phyloP scores from a whole-genome alignment of 2,113 vertebrate species.

The Saguinus midas region DNA sequence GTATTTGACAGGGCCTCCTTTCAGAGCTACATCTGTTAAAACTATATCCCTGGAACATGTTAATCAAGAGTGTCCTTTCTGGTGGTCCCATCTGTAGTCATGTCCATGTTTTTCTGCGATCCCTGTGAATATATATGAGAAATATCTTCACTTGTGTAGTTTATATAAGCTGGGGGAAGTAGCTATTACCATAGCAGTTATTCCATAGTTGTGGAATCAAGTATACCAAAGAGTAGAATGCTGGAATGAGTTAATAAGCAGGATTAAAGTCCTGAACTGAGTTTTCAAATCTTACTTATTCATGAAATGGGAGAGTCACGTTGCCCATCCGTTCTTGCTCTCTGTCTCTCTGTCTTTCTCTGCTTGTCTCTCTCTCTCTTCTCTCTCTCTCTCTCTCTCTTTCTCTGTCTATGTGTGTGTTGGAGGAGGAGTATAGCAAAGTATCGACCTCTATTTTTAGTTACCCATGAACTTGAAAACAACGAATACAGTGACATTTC shows the following conservation, averaged over 20 bases:
- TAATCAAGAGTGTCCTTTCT: neutral
- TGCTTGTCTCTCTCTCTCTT: no score
- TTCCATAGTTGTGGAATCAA: neutral
- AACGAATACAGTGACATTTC: neutral
- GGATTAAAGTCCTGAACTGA: neutral
- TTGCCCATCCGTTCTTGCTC: neutral
- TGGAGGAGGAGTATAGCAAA: neutral
- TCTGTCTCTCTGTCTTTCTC: no score
- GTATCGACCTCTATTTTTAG: neutral
- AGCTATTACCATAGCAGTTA: neutral
- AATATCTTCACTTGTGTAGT: neutral
- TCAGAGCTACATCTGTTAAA: neutral
- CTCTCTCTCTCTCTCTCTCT: neutral
- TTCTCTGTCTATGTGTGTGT: neutral
- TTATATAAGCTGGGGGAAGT: neutral
- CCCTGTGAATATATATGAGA: neutral
- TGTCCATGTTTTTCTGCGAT: neutral
- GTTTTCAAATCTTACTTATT: neutral
- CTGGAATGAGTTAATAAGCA: neutral
- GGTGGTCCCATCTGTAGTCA: neutral
- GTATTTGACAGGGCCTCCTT: neutral
- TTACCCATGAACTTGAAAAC: neutral
- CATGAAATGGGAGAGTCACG: neutral
- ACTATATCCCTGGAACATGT: neutral
- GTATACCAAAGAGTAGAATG: neutral